These are phyloP conservation scores for Seriola rivoliana DNA, from an alignment of 2,113 vertebrate species.

Conservation along the genomic window DNA sequence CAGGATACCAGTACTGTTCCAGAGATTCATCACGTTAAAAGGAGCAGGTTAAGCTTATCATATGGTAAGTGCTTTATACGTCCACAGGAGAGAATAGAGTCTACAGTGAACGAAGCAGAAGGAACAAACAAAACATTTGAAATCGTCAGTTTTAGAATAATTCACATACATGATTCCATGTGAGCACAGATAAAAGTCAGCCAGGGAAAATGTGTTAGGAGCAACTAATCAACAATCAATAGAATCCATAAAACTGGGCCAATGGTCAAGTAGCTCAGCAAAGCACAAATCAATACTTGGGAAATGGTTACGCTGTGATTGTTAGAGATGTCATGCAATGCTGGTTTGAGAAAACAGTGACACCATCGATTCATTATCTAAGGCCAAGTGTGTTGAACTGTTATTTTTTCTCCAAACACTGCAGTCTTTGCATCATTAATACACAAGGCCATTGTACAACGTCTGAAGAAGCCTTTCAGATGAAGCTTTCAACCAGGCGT, in stretches of 20 bases:
- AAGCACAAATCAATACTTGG: constrained; percentile 51
- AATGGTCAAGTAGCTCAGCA: constrained; percentile 49
- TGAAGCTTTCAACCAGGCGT: constrained; percentile 63
- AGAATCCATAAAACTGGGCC: constrained; percentile 48
- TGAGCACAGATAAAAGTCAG: background rate
- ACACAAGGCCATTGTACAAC: constrained; percentile 80
- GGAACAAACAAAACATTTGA: background rate
- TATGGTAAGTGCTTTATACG: constrained; percentile 1
- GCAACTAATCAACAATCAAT: constrained; percentile 45
- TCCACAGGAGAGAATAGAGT: constrained; percentile 4
- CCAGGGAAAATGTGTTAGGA: constrained; percentile 1
- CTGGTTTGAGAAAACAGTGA: constrained; percentile 47
- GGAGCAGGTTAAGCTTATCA: constrained; percentile 32
- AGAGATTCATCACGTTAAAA: constrained; percentile 46
- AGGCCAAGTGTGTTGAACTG: constrained; percentile 56
- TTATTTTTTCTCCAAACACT: constrained; percentile 60
- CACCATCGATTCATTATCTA: constrained; percentile 57
- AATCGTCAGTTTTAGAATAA: background rate
- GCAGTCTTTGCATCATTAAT: constrained; percentile 61
- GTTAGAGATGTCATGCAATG: constrained; percentile 45
- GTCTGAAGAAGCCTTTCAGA: constrained; percentile 76
- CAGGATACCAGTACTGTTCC: constrained; percentile 3
- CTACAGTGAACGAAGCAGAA: background rate
- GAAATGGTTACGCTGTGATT: constrained; percentile 27
- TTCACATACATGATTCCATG: background rate